Conservation (phyloP, 2,888 invertebrate species). For the Eupithecia centaureata region DNA sequence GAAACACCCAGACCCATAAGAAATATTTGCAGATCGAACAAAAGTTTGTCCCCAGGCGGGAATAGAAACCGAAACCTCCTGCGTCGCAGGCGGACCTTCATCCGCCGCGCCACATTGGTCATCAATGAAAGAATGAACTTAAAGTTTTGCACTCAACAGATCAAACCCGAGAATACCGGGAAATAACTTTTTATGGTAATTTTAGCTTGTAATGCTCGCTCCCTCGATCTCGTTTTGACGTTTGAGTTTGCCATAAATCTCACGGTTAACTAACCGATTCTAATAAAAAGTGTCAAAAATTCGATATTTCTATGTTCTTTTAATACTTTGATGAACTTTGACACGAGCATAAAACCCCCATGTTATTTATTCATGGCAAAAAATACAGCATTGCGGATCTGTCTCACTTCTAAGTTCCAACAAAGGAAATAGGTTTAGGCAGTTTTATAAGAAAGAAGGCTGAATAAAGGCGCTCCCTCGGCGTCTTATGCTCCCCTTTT, state of each 20-base stretch:
- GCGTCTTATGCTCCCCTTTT: constrained; percentile 68
- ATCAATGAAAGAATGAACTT: not conserved
- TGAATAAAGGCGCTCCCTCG: constrained; percentile 67
- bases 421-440: constrained; percentile 61
- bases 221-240: not conserved
- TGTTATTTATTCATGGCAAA: constrained; percentile 59
- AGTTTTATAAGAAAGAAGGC: constrained; percentile 40
- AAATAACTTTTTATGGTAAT: not conserved
- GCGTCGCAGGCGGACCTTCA: too few species aligned
- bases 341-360: constrained; percentile 66
- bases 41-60: too few species aligned
- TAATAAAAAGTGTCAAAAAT: constrained; percentile 21
- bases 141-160: not conserved
- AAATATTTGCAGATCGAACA: too few species aligned
- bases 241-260: constrained; percentile 2
- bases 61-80: too few species aligned
- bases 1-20: too few species aligned
- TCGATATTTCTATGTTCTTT: constrained; percentile 42
- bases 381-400: constrained; percentile 66
- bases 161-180: not conserved
- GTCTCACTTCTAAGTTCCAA: constrained; percentile 53
- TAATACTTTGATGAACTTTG: constrained; percentile 70
- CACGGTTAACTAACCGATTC: constrained; percentile 22
- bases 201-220: not conserved
- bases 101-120: not conserved